A percentile compares a stretch with the other conserved stretches of the same genome.
These are phyloP conservation scores for Arizona elegans DNA, from an alignment of 2,113 vertebrate genomes.

Conservation along the genomic window DNA sequence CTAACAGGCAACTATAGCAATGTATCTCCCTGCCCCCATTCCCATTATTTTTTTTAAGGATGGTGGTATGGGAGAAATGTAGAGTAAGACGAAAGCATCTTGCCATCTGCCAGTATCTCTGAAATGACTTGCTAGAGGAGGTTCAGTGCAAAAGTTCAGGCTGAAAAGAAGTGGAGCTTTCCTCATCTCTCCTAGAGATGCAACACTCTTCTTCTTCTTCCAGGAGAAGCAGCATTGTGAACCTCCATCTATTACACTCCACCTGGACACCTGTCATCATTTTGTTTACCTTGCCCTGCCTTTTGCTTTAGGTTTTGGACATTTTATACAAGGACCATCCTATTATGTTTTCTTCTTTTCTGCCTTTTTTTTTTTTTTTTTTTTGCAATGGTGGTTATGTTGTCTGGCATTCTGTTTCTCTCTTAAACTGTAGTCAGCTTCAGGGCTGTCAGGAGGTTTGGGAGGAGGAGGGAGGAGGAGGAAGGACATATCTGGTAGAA, in stretches of 20 bases:
- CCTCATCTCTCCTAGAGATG: not conserved
- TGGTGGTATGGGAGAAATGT: not conserved
- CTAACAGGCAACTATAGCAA: constrained; percentile 34
- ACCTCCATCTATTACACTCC: constrained; percentile 11
- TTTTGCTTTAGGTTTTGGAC: constrained; percentile 49
- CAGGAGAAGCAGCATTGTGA: not conserved
- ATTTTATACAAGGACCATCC: constrained; percentile 57
- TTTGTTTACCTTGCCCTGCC: constrained; percentile 36
- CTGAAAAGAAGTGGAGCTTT: not conserved
- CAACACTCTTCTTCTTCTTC: not conserved
- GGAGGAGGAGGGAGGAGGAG: not conserved
- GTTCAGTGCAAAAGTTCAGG: not conserved
- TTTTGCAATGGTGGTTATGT: constrained; percentile 48
- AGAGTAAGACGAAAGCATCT: not conserved
- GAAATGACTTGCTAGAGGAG: not conserved
- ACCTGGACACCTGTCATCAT: constrained; percentile 20
- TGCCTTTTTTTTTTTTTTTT: constrained; percentile 33
- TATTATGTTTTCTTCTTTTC: constrained; percentile 53
- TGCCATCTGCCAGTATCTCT: not conserved
- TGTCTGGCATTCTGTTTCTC: constrained; percentile 57
- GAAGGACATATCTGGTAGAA: constrained; percentile 12
- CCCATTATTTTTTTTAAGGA: not conserved
- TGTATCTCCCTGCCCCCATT: not conserved
- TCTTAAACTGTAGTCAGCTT: not conserved
- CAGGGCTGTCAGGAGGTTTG: not conserved